Base-by-base conservation (phyloP, 1,140 invertebrate genomes). In the Heliconius hermathena region DNA sequence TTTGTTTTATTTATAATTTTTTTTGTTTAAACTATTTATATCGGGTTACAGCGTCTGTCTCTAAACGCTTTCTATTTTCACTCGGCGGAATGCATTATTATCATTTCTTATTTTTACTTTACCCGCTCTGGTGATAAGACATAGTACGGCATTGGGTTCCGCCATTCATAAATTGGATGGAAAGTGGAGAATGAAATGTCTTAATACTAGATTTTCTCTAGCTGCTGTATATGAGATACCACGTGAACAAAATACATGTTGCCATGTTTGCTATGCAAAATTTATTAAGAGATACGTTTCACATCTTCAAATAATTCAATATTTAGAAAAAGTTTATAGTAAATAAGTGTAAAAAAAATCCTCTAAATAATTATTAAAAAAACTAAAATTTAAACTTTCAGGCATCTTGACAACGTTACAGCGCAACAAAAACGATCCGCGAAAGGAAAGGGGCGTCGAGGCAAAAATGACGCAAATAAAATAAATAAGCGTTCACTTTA, bases 381-480 rank as follows among this genome's bases (percentile, higher is more conserved):
- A 16, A 66, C 9, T 66, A 26, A 66, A 66, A 29, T 66, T 73
- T 57, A 73, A 52, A 22, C 38, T 88, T 89, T 57, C 89, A 91
- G 88, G 83, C 83, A 83, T 87, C 84, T 87, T 79, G 76, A 91
- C 60, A 89, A 84, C 80, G 86, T 84, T 84, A 84, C 57, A 71
- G 84, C 87, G 85, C 88, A 90, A 89, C 87, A 89, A 89, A 89
- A 92, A 89, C 90, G 90, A 88, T 90, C 85, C 79, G 80, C 87
- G 87, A 86, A 89, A 89, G 89, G 88, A 46, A 46, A 46, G 41
- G 41, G 88, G 88, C 87, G 88, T 75, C 87, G 86, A 86, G 85
- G 88, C 91, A 90, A 90, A 92, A 92, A 91, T 92, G 90, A 90
- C 89, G 88, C 90, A 86, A 92, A 92, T 92, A 92, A 92, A 90